phyloP scores from a whole-genome alignment of 2,113 vertebrate species.

The Muntiacus reevesi region DNA sequence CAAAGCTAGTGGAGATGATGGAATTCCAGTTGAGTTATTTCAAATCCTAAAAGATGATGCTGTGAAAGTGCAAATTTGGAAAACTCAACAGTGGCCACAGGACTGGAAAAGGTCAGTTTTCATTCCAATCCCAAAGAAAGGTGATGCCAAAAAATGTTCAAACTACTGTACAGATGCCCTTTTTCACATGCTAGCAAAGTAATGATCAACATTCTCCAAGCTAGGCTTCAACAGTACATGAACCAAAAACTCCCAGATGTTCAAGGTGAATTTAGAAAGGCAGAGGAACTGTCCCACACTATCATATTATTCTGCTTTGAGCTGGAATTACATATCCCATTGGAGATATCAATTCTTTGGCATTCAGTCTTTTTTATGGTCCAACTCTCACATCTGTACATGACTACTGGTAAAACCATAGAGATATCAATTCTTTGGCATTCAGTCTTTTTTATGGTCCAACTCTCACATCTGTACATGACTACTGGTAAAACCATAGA shows the following conservation, averaged over 20 bases:
- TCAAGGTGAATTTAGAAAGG: neutral
- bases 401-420: neutral
- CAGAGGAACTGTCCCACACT: neutral
- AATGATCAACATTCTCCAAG: neutral
- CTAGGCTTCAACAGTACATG: neutral
- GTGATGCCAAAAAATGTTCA: neutral
- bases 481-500: neutral
- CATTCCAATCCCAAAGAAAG: neutral
- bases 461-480: neutral
- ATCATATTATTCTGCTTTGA: neutral
- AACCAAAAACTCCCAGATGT: neutral
- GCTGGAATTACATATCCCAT: neutral
- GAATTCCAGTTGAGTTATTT: neutral
- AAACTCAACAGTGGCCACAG: neutral
- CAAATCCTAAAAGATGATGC: neutral
- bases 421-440: neutral
- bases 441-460: neutral
- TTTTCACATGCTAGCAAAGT: neutral
- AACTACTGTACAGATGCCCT: neutral
- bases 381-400: neutral
- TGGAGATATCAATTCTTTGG: neutral
- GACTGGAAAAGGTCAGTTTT: neutral
- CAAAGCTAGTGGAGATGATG: neutral
- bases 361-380: neutral
- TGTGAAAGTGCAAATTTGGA: neutral